Base-by-base conservation (phyloP, 2,113 vertebrate genomes). In the Psittacus erithacus region DNA sequence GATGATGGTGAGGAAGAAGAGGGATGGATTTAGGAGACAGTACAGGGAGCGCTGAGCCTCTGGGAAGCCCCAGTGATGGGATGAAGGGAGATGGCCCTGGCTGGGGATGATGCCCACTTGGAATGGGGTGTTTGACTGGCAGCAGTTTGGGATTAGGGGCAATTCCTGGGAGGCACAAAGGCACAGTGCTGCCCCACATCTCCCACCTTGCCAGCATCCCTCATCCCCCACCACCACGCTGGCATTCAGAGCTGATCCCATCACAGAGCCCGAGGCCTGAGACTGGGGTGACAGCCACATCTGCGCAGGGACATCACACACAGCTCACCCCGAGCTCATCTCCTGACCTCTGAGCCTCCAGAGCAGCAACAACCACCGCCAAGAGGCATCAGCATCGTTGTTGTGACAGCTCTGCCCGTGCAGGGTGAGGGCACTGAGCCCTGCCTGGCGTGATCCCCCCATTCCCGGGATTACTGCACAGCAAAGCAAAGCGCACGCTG, bases 141-240 rank as follows among this genome's bases (percentile, higher is more conserved):
- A 7, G 4, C 0, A 1, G 14, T 19, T 52, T 49, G 63, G 41
- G 47, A 29, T 50, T 31, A 8, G 39, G 53, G 53, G 23, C 29
- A 27, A 55, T 74, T 13, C 31, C 41, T 3, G 6, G 41, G 22
- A 49, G 8, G 9, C 0, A 7, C 70, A 20, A 29, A 39, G 44
- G 19, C 44, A 4, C 2, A 1, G 41, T 14, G 41, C 17, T 10
- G 11, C 29, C 15, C 20, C 39, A 6, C 25, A 13, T 6, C 47
- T 41, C 75, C 47, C 3, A 2, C 17, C 19, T n/a, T 6, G 22
- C 18, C 17, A 8, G 11, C 50, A 28, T 7, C 18, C 29, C 13
- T 23, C 5, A 17, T 29, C 25, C 50, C 3, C 0, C 1, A 0
- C 16, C 29, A 11, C 28, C 6, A 2, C n/a, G 6, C 5, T 7